Base-by-base conservation (phyloP, 92 coral and sea anemone species). In the Umimayanthus kanabou region DNA sequence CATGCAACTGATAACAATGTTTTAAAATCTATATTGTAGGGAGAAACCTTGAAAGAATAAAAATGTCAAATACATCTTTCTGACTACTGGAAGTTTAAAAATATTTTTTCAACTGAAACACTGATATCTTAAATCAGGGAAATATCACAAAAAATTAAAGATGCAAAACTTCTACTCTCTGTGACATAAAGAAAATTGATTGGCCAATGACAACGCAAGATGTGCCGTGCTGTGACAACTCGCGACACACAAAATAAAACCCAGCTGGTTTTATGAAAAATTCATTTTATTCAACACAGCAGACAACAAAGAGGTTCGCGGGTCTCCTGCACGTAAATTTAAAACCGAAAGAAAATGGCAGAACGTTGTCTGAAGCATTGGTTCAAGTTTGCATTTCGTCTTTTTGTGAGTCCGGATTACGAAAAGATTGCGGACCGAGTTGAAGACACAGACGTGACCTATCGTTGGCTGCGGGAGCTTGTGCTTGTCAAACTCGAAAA, bases 401-500 rank as follows among this genome's bases (percentile, higher is more conserved):
- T 95, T 37, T 49, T 96, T 14, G 98, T 95, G 11, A 94, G 93
- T 85, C 92, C 92, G 0, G 89, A 96, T 43, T 96, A 96, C 92
- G 89, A 93, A 26, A 90, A 85, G 23, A 92, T 96, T 39, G 79
- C 95, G 40, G 91, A 88, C 20, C 75, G 40, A 69, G 95, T 96
- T 23, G 93, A 95, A 76, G 91, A 93, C 49, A 94, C 93, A 57
- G 99, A 96, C 69, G 90, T 76, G 25, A 93, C 98, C 6, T 95
- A 92, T 71, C 90, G 99, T 28, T 96, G 98, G 99, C 80, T 95
- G 3, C 91, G 94, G 66, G 97, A 96, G 55, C 95, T 93, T 42
- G 91, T 96, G 26, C 53, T 89, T 45, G 69, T 33, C 20, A 90
- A 85, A 25, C 80, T 96, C 57, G 89, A 89, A 29, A 79, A 71